Evolutionary conservation across 2,113 vertebrate species (phyloP).

Genomic region (Aphelocoma coerulescens): DNA sequence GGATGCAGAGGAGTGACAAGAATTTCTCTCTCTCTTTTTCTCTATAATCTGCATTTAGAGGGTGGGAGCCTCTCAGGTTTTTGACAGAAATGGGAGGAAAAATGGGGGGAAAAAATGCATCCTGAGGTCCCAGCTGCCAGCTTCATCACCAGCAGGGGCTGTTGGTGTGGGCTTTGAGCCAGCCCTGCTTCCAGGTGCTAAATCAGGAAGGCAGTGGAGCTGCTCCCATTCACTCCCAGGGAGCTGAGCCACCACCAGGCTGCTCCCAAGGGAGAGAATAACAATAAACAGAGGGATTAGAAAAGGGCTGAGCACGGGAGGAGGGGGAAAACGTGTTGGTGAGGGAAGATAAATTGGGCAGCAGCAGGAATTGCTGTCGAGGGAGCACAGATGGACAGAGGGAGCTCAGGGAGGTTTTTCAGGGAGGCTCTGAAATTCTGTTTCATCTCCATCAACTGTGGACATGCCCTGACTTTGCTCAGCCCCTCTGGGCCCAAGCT

Average conservation of each 20-base stretch:
- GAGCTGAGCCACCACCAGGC: not conserved
- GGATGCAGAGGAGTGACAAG: constrained; percentile 40
- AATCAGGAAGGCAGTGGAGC: not conserved
- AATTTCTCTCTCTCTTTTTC: not conserved
- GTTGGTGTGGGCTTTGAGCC: not conserved
- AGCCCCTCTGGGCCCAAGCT: not conserved
- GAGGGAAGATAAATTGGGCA: not conserved
- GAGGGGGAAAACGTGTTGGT: not conserved
- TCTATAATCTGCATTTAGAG: not conserved
- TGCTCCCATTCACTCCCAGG: not conserved
- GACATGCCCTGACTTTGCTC: not conserved
- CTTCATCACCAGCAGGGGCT: not conserved
- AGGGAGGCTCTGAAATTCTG: not conserved
- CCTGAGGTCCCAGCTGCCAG: not conserved
- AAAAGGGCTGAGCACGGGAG: not conserved
- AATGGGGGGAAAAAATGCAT: fast-evolving
- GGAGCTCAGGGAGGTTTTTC: not conserved
- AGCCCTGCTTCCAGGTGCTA: not conserved
- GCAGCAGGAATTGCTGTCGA: not conserved
- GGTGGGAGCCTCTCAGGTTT: not conserved
- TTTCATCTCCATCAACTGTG: not conserved
- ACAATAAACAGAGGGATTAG: not conserved
- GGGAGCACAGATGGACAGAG: not conserved
- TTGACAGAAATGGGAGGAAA: not conserved
- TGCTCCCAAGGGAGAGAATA: not conserved